Base-by-base conservation (phyloP, 2,113 vertebrate species). In the Nipponia nippon region DNA sequence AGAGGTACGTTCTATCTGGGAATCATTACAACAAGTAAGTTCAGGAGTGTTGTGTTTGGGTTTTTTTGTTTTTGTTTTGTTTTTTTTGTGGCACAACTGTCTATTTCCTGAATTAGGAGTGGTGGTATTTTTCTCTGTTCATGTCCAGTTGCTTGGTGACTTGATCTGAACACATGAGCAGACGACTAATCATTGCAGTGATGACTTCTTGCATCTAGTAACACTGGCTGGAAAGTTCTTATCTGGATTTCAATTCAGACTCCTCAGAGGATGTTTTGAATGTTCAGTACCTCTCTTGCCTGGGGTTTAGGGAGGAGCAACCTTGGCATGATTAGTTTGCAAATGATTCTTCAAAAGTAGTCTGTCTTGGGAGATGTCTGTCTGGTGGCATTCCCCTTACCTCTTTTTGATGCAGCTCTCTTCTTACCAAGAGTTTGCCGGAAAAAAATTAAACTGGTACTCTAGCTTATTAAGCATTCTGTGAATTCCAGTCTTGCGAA, bases 21-120 rank as follows among this genome's bases (percentile, higher is more conserved):
- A 71, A 53, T 98, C 98, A 40, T 98, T 99, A 94, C 96, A 97
- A 96, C 93, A 98, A 97, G 97, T 98, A 98, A 98, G 97, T 98
- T 89, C 19, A 46, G 32, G 62, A 53, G 13, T 72, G 42, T 63
- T 87, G 77, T 46, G 29, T 49, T 89, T 83, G 44, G 44, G n/a
- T n/a, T n/a, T 16, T 22, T 30, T 40, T 17, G 34, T 8, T 46
- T 67, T 16, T 8, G 8, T 11, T 5, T 32, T n/a, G n/a, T n/a
- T 71, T 27, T 83, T 85, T 89, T 70, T 42, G 18, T 44, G 49
- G 21, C 61, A 46, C 21, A 46, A 8, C 15, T 78, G 1, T 79
- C 11, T 67, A 13, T 83, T 79, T 79, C 9, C 53, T 63, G 14
- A 36, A 55, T 42, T 71, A 36, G n/a, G 44, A 76, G 17, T 70